A percentile compares a stretch with the other conserved stretches of the same genome.
Conservation (phyloP, 2,888 invertebrate genomes). For the Leucoptera coffeella region DNA sequence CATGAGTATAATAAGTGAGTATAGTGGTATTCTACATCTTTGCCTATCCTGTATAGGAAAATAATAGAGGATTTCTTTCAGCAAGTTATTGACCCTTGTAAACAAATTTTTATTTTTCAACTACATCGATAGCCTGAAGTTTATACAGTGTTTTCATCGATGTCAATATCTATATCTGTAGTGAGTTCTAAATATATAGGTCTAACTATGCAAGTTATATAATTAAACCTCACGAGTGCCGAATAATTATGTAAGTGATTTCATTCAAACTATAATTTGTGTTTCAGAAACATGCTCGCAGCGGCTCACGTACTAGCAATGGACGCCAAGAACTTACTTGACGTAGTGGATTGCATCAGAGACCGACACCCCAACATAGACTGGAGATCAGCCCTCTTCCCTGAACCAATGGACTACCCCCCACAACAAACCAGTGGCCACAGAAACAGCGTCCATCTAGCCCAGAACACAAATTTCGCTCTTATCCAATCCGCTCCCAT, state of each 20-base stretch:
- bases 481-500: constrained; percentile 2
- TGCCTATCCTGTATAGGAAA: too few relatives aligned
- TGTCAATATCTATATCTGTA: too few relatives aligned
- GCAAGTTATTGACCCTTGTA: too few relatives aligned
- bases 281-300: constrained; percentile 81
- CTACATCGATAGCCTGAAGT: too few relatives aligned
- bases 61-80: too few relatives aligned
- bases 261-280: constrained; percentile 22
- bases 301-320: constrained; percentile 93
- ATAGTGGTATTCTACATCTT: too few relatives aligned
- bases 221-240: constrained; percentile 95
- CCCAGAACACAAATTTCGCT: constrained; percentile 9
- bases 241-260: constrained; percentile 57
- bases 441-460: constrained; percentile 1
- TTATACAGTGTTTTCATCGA: too few relatives aligned
- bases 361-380: constrained; percentile 63
- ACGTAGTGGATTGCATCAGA: constrained; percentile 88
- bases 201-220: constrained; percentile 89
- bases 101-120: too few relatives aligned
- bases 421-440: constrained; percentile 11
- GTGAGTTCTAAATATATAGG: constrained; percentile 73
- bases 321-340: constrained; percentile 94
- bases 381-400: constrained; percentile 28
- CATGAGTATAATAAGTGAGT: constrained; percentile 87
- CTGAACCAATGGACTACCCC: constrained; percentile 7